Conservation (phyloP, 1,140 invertebrate species). For the Heliconius eleuchia region DNA sequence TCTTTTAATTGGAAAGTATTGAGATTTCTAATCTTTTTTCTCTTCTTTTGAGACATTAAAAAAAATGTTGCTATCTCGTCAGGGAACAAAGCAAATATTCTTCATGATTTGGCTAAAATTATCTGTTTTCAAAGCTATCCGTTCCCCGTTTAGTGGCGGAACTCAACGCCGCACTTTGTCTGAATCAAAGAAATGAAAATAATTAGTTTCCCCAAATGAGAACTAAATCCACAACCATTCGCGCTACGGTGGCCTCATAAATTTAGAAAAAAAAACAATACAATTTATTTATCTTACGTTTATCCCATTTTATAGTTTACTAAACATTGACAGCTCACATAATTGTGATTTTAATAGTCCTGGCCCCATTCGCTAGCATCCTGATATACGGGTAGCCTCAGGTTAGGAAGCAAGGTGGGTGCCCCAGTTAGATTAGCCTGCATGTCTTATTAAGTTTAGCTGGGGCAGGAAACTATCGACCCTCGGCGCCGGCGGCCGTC, state of each 20-base stretch:
- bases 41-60: not conserved
- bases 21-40: not conserved
- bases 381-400: constrained; percentile 11
- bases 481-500: constrained; percentile 60
- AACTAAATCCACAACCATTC: too few species aligned
- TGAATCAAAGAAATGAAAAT: too few species aligned
- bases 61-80: too few species aligned
- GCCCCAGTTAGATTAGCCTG: constrained; percentile 51
- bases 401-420: constrained; percentile 30
- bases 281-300: not conserved
- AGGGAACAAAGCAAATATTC: too few species aligned
- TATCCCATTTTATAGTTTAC: not conserved
- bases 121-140: too few species aligned
- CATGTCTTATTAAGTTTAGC: constrained; percentile 73
- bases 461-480: constrained; percentile 69
- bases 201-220: too few species aligned
- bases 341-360: not conserved
- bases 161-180: too few species aligned
- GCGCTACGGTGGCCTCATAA: too few species aligned
- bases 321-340: not conserved
- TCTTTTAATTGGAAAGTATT: not conserved
- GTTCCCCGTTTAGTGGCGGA: too few species aligned
- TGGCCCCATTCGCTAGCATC: not conserved
- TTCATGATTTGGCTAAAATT: too few species aligned
- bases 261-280: too few species aligned